Conservation (phyloP, 2,888 invertebrate genomes). For the Cacoxenus indagator region DNA sequence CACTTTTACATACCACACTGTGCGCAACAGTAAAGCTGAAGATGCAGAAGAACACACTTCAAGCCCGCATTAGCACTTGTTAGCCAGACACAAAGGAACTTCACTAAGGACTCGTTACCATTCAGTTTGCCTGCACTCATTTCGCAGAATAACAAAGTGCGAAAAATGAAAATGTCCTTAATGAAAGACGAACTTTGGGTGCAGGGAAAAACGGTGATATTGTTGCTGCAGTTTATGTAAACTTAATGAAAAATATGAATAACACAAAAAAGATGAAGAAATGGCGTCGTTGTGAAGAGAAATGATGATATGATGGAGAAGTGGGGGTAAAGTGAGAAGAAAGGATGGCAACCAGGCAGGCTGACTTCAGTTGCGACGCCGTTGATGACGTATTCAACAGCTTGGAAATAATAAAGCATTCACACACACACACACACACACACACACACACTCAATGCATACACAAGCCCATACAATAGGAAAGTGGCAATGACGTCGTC, state of each 20-base stretch:
- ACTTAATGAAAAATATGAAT: conserved; percentile 20
- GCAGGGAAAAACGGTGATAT: neutral
- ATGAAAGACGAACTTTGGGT: neutral
- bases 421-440: neutral
- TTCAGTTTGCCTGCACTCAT: conserved; percentile 14
- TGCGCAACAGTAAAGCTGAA: neutral
- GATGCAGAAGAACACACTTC: neutral
- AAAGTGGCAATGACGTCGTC: neutral
- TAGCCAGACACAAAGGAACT: conserved; percentile 11
- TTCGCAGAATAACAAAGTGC: conserved; percentile 6
- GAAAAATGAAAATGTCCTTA: conserved; percentile 6
- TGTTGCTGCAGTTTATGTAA: conserved; percentile 11
- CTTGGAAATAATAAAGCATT: conserved; percentile 25
- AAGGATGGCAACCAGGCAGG: neutral
- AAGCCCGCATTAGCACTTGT: conserved; percentile 19
- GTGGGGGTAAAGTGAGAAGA: neutral
- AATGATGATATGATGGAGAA: neutral
- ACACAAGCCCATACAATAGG: neutral
- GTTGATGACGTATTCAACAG: conserved; percentile 24
- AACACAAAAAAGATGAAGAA: neutral
- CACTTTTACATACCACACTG: neutral
- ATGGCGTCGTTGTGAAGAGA: neutral
- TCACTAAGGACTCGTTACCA: conserved; percentile 14
- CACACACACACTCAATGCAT: neutral
- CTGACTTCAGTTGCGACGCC: neutral